phyloP scores from a whole-genome alignment of 2,113 vertebrate genomes.

The Erythrolamprus reginae region DNA sequence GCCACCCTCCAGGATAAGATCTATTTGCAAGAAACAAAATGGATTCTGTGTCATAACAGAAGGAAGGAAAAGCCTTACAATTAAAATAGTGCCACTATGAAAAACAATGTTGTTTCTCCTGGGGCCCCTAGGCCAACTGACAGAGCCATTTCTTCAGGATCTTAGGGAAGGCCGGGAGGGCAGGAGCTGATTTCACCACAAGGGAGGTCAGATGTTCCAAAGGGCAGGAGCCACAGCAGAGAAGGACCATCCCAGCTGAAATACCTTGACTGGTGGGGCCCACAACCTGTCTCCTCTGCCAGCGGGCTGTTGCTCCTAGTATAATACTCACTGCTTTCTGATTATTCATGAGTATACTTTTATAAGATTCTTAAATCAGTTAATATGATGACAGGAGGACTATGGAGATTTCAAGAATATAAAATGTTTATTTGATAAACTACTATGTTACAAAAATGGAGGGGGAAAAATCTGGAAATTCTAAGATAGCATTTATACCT shows the following conservation, averaged over 20 bases:
- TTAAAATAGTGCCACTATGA: background rate
- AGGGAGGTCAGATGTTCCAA: no score
- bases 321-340: background rate
- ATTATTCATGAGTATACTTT: background rate
- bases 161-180: background rate
- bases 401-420: background rate
- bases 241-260: background rate
- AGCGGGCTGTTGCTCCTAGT: background rate
- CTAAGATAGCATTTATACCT: background rate
- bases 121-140: background rate
- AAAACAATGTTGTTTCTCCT: background rate
- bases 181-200: no score
- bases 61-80: background rate
- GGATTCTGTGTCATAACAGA: background rate
- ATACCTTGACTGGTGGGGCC: background rate
- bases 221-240: no score
- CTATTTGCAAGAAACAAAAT: background rate
- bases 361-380: background rate
- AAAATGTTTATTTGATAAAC: conserved; percentile 1
- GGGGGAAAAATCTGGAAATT: background rate
- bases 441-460: background rate
- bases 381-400: background rate
- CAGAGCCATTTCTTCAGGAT: background rate
- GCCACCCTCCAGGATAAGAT: background rate
- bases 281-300: background rate